phyloP scores from a whole-genome alignment of 1,140 invertebrate genomes.

The Lucilia sericata region DNA sequence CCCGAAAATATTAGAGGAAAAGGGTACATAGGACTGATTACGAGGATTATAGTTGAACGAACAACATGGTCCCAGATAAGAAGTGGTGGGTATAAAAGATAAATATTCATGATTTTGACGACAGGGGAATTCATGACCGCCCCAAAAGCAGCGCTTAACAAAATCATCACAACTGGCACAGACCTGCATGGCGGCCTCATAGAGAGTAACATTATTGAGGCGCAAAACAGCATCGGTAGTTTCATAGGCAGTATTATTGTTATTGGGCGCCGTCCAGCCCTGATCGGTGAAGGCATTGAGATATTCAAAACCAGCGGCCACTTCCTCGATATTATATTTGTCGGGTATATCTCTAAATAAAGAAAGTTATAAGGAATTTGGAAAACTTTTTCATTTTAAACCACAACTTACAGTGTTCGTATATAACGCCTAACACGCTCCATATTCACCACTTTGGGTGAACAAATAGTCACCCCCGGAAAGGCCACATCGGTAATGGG shows the following conservation, averaged over 20 bases:
- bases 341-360: conserved; percentile 55
- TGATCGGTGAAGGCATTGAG: conserved; percentile 65
- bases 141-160: conserved; percentile 65
- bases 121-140: conserved; percentile 58
- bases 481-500: conserved; percentile 66
- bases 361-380: background rate
- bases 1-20: conserved; percentile 64
- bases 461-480: conserved; percentile 65
- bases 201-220: conserved; percentile 59
- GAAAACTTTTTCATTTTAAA: too few relatives aligned
- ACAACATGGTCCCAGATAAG: conserved; percentile 62
- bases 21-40: conserved; percentile 62
- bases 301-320: conserved; percentile 59
- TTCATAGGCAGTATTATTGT: conserved; percentile 52
- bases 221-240: conserved; percentile 57
- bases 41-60: conserved; percentile 66
- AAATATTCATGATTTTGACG: conserved; percentile 63
- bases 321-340: conserved; percentile 52
- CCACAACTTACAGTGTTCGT: conserved; percentile 55
- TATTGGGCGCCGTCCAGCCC: conserved; percentile 53
- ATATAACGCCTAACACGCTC: conserved; percentile 61
- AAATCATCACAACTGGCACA: conserved; percentile 63
- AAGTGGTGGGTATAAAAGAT: conserved; percentile 63
- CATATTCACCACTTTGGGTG: conserved; percentile 60
- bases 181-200: conserved; percentile 60